Evolutionary conservation across 2,888 invertebrate genomes (phyloP).

Genomic region (Alloplasta piceator): DNA sequence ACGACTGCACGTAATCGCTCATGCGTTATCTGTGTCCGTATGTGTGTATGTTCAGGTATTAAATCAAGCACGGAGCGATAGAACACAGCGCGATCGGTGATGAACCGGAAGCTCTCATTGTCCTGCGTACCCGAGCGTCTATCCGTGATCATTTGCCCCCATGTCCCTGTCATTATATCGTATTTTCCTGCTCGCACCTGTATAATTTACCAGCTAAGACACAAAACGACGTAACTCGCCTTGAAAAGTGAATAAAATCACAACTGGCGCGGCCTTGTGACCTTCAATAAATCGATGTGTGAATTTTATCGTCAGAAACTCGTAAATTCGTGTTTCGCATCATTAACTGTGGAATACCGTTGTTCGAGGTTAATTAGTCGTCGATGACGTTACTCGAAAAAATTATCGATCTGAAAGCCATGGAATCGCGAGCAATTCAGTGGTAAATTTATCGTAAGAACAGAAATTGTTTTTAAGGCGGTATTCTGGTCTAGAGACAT

Average conservation of each 20-base stretch:
- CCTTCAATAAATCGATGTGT: not conserved
- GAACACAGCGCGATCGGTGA: conserved; percentile 39
- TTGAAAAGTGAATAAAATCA: not conserved
- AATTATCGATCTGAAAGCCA: not conserved
- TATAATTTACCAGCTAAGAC: too few relatives aligned
- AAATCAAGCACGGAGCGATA: conserved; percentile 26
- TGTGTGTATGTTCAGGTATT: conserved; percentile 1
- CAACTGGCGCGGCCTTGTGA: not conserved
- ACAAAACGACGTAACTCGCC: too few relatives aligned
- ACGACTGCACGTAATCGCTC: not conserved
- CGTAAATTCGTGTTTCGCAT: not conserved
- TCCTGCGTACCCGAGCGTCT: conserved; percentile 24
- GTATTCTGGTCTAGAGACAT: too few relatives aligned
- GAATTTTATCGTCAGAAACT: not conserved
- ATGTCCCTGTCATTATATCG: conserved; percentile 25
- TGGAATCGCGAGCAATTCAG: not conserved
- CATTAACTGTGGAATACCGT: conserved; percentile 1
- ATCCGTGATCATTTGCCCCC: conserved; percentile 26
- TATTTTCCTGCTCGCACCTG: not conserved
- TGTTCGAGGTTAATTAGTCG: not conserved
- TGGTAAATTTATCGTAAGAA: too few relatives aligned
- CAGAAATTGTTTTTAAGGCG: too few relatives aligned
- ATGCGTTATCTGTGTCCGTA: too few relatives aligned
- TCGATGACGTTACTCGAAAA: not conserved
- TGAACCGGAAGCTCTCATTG: conserved; percentile 55